phyloP scores from a whole-genome alignment of 2,888 invertebrate species.

The Atherix ibis region DNA sequence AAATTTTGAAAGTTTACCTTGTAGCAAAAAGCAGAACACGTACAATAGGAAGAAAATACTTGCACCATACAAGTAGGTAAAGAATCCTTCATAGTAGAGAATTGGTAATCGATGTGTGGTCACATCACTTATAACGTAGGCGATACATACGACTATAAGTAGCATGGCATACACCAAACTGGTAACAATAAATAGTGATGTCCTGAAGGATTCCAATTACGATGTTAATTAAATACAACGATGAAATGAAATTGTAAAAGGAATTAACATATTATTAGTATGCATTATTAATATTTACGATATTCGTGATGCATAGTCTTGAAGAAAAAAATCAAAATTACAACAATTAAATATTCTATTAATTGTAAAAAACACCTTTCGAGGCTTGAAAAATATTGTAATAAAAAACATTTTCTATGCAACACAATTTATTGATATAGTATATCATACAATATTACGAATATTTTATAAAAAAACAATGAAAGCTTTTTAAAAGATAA shows the following conservation, averaged over 20 bases:
- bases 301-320: not conserved
- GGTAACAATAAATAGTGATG: slow-evolving; percentile 86
- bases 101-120: slow-evolving; percentile 83
- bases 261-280: too few relatives aligned
- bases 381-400: too few relatives aligned
- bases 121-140: slow-evolving; percentile 88
- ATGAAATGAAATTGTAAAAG: slow-evolving; percentile 5
- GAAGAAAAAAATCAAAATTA: not conserved
- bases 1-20: slow-evolving; percentile 37
- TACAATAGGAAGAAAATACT: slow-evolving; percentile 86
- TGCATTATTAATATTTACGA: too few relatives aligned
- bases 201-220: too few relatives aligned
- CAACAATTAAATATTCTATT: too few relatives aligned
- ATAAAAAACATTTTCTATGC: too few relatives aligned
- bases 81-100: slow-evolving; percentile 89
- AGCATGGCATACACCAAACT: slow-evolving; percentile 94
- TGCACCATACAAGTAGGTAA: slow-evolving; percentile 84
- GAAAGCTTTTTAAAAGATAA: too few relatives aligned
- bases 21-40: slow-evolving; percentile 86
- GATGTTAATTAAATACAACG: slow-evolving; percentile 8
- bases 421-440: too few relatives aligned
- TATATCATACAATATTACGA: too few relatives aligned
- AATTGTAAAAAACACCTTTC: too few relatives aligned
- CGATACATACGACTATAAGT: slow-evolving; percentile 81
- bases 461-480: too few relatives aligned